Conservation (phyloP, 2,888 invertebrate species). For the Tipula vernalis region DNA sequence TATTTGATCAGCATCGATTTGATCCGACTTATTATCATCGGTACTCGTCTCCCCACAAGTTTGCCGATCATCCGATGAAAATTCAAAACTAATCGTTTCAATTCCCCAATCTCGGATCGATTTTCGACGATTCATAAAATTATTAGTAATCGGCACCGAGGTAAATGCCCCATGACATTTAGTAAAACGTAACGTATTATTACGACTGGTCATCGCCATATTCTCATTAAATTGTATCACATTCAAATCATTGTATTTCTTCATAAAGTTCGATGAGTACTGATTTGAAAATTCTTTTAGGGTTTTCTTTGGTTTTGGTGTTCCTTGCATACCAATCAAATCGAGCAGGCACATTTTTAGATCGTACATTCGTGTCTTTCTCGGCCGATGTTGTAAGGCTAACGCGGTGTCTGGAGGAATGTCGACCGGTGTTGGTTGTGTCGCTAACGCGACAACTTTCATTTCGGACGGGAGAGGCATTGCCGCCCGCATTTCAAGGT, state of each 20-base stretch:
- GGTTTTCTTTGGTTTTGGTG: slow-evolving; percentile 29
- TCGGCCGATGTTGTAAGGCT: background rate
- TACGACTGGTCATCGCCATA: slow-evolving; percentile 34
- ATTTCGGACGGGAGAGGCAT: background rate
- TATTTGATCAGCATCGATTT: slow-evolving; percentile 19
- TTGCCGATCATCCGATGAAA: slow-evolving; percentile 27
- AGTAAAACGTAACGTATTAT: slow-evolving; percentile 26
- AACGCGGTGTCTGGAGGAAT: background rate
- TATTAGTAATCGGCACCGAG: slow-evolving; percentile 23
- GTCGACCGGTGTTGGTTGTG: background rate
- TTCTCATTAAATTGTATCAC: slow-evolving; percentile 35
- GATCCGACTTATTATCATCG: slow-evolving; percentile 12
- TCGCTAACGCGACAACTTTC: background rate
- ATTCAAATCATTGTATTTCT: slow-evolving; percentile 31
- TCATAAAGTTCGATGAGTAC: slow-evolving; percentile 28
- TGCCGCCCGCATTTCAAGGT: background rate
- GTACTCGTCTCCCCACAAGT: slow-evolving; percentile 11
- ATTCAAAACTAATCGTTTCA: slow-evolving; percentile 27
- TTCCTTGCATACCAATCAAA: slow-evolving; percentile 25
- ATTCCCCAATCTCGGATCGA: slow-evolving; percentile 20
- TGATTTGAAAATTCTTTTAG: slow-evolving; percentile 30
- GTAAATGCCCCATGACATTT: slow-evolving; percentile 22
- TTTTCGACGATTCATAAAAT: slow-evolving; percentile 19
- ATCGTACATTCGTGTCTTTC: slow-evolving; percentile 26
- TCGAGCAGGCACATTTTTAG: slow-evolving; percentile 33